These are phyloP conservation scores for Monochamus alternatus DNA, from an alignment of 2,888 invertebrate genomes.

Conservation along the genomic window DNA sequence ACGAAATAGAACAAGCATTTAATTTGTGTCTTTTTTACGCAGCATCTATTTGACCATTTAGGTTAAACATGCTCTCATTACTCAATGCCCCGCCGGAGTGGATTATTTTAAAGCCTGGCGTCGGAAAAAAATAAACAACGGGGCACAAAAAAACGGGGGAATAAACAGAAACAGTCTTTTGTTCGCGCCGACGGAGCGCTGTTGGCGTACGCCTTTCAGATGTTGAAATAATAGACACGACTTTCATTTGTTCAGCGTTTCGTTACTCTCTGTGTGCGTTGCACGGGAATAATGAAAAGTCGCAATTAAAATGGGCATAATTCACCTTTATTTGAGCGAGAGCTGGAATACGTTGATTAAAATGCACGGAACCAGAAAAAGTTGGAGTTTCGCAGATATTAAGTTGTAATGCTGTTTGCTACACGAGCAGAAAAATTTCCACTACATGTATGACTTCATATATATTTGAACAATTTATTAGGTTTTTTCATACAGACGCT, in stretches of 20 bases:
- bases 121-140: constrained; percentile 13
- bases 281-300: neutral
- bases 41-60: neutral
- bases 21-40: neutral
- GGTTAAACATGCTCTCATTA: constrained; percentile 13
- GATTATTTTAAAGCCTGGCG: constrained; percentile 24
- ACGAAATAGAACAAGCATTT: no score
- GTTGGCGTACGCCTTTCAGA: constrained; percentile 23
- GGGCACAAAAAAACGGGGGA: neutral
- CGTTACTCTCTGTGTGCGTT: neutral
- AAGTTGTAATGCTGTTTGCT: no score
- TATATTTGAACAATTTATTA: no score
- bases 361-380: neutral
- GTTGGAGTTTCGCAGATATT: no score
- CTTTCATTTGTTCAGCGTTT: constrained; percentile 27
- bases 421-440: no score
- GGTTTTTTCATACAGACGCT: no score
- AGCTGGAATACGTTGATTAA: neutral
- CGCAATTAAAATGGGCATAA: neutral
- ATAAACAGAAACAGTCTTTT: constrained; percentile 22
- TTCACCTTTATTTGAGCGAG: neutral
- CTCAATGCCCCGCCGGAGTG: constrained; percentile 7
- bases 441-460: no score
- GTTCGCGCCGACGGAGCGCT: constrained; percentile 18
- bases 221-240: constrained; percentile 32